Evolutionary conservation across 2,888 invertebrate species (phyloP).

Genomic region (Aphodius sticticus): DNA sequence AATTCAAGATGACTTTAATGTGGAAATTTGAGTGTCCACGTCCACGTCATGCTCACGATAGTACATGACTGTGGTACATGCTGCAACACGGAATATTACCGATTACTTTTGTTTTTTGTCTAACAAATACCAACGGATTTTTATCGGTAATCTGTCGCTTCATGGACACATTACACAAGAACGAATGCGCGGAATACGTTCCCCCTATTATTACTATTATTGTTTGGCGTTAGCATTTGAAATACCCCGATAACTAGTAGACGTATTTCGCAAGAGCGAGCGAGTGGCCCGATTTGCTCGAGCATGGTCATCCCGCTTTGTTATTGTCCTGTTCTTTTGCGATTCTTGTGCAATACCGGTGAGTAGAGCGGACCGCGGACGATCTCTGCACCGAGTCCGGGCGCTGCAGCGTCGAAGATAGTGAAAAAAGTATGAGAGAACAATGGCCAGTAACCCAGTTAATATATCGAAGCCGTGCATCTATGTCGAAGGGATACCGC

Average conservation of each 20-base stretch:
- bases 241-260: neutral
- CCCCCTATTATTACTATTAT: neutral
- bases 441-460: constrained; percentile 4
- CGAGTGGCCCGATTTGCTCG: constrained; percentile 4
- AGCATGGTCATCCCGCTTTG: neutral
- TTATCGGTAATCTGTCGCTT: neutral
- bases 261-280: neutral
- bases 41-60: no score
- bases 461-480: constrained; percentile 4
- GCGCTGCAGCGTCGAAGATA: neutral
- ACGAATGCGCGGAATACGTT: neutral
- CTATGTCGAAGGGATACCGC: neutral
- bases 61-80: no score
- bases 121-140: neutral
- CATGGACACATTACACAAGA: neutral
- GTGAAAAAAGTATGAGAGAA: neutral
- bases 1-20: no score
- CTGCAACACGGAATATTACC: neutral
- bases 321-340: constrained; percentile 4
- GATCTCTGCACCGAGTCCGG: constrained; percentile 4
- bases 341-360: constrained; percentile 4
- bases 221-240: neutral
- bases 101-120: neutral
- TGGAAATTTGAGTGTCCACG: no score
- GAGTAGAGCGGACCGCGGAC: constrained; percentile 4